A percentile compares a stretch with the other conserved stretches of the same genome.
Conservation (phyloP, 2,797 vertebrate species). For the Alosa sapidissima region DNA sequence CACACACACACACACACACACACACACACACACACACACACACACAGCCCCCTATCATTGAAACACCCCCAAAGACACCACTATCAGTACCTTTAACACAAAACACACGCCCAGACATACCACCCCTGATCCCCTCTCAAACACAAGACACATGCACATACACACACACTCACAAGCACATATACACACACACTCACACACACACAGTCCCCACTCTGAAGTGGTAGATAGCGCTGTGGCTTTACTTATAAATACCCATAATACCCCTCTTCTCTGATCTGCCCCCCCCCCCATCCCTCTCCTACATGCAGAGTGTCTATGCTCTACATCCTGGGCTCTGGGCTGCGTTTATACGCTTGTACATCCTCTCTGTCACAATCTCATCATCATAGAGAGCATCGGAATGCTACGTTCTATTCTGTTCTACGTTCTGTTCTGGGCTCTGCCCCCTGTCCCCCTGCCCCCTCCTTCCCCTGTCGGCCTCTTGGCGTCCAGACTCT, state of each 20-base stretch:
- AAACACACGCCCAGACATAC: neutral
- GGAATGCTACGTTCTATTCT: too few species aligned
- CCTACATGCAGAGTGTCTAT: too few species aligned
- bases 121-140: neutral
- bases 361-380: too few species aligned
- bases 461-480: neutral
- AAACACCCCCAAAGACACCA: slow-evolving; percentile 38
- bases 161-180: slow-evolving; percentile 6
- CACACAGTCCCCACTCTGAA: neutral
- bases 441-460: neutral
- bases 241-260: too few species aligned
- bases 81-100: slow-evolving; percentile 8
- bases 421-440: neutral
- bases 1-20: neutral
- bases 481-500: neutral
- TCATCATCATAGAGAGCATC: too few species aligned
- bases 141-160: neutral
- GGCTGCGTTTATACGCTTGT: too few species aligned
- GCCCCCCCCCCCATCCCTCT: too few species aligned
- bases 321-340: too few species aligned
- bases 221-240: neutral
- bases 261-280: too few species aligned
- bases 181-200: neutral
- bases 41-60: slow-evolving; percentile 30
- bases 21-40: neutral